Conservation (phyloP, 2,113 vertebrate species). For the Chloroceryle aenea region DNA sequence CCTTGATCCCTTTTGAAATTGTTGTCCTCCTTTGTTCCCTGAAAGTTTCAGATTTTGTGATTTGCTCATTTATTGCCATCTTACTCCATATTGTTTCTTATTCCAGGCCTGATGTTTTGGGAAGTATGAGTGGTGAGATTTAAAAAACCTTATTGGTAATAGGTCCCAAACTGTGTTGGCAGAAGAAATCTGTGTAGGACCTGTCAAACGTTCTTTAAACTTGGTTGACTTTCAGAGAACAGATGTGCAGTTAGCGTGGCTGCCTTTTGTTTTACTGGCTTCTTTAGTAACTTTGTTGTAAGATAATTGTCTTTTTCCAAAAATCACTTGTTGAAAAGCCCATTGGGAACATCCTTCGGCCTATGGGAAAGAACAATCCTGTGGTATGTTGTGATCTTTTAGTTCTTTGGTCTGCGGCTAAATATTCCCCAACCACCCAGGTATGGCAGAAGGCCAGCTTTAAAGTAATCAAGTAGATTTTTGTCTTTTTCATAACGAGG, state of each 20-base stretch:
- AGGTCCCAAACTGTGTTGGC: not conserved
- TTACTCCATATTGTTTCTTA: not conserved
- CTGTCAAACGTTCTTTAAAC: not conserved
- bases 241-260: rapidly evolving
- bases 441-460: not conserved
- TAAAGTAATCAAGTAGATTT: not conserved
- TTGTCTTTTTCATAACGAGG: not conserved
- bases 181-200: not conserved
- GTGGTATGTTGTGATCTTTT: not conserved
- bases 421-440: not conserved
- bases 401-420: not conserved
- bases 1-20: not conserved
- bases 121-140: not conserved
- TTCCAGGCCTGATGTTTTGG: not conserved
- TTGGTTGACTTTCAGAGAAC: not conserved
- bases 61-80: not conserved
- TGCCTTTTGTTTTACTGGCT: not conserved
- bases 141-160: not conserved
- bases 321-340: not conserved
- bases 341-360: not conserved
- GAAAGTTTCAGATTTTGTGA: not conserved
- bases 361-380: not conserved
- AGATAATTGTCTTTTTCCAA: not conserved
- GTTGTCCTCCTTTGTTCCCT: not conserved
- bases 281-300: not conserved